These are phyloP conservation scores for Strigops habroptila DNA, from an alignment of 2,113 vertebrate species.

Conservation along the genomic window DNA sequence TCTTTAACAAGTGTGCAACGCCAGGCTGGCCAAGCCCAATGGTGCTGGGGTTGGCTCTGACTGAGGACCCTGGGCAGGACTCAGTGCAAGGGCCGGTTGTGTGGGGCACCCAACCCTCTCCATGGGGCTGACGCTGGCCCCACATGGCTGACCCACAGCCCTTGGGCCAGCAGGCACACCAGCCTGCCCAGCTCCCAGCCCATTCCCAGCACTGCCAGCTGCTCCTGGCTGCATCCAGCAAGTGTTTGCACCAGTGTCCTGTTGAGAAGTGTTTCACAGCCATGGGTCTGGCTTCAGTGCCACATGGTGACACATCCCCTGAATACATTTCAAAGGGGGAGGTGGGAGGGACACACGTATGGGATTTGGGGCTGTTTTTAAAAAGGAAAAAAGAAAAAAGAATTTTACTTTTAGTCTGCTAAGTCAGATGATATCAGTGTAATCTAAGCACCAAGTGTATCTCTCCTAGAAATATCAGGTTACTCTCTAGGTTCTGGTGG, in stretches of 20 bases:
- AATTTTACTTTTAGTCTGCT: neutral
- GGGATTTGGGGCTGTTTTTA: neutral
- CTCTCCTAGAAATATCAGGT: neutral
- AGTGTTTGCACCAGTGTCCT: neutral
- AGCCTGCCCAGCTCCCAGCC: fast-evolving
- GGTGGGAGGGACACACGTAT: neutral
- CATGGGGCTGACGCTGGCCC: neutral
- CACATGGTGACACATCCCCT: fast-evolving
- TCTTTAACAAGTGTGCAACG: neutral
- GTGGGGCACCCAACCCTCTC: neutral
- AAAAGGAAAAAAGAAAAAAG: neutral
- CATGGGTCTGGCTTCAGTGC: fast-evolving
- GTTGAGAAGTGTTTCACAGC: neutral
- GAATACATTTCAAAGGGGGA: neutral
- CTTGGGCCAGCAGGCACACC: neutral
- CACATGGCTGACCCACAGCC: neutral
- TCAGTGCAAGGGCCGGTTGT: fast-evolving
- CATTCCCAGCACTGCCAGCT: neutral
- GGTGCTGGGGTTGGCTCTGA: fast-evolving
- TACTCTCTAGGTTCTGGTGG: neutral
- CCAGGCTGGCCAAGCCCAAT: neutral
- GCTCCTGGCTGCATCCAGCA: neutral
- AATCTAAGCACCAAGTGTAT: neutral
- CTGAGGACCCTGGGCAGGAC: neutral
- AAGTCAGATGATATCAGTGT: neutral